Conservation (phyloP, 2,797 vertebrate species). For the Ptychadena robeensis region DNA sequence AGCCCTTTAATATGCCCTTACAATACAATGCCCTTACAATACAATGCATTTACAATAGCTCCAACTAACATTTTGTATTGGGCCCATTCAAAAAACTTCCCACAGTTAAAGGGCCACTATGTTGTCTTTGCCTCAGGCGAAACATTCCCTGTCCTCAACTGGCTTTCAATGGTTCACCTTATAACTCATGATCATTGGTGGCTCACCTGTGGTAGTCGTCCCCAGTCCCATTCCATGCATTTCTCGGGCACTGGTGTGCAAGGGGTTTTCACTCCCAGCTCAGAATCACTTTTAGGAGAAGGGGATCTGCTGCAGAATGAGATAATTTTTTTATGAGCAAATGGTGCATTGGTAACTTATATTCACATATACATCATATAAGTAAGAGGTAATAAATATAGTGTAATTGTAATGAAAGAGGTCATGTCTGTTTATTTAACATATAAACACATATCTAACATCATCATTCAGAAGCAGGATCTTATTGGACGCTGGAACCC, state of each 20-base stretch:
- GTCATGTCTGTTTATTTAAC: neutral
- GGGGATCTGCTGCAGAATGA: conserved; percentile 64
- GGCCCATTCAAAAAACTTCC: neutral
- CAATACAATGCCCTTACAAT: too few relatives aligned
- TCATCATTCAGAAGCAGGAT: too few relatives aligned
- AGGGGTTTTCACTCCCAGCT: conserved; percentile 80
- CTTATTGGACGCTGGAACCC: too few relatives aligned
- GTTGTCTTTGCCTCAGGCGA: neutral
- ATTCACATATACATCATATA: neutral
- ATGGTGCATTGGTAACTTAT: neutral
- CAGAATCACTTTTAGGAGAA: conserved; percentile 91
- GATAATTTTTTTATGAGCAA: neutral
- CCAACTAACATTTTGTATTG: neutral
- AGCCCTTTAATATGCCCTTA: too few relatives aligned
- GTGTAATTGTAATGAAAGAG: neutral
- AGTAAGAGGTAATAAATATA: neutral
- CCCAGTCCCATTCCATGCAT: conserved; percentile 92
- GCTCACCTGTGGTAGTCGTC: conserved; percentile 87
- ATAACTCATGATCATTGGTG: too few relatives aligned
- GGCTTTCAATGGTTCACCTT: neutral
- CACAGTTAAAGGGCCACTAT: neutral
- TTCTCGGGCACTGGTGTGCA: conserved; percentile 76
- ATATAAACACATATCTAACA: too few relatives aligned
- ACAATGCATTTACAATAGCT: neutral
- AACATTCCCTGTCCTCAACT: neutral